Evolutionary conservation across 1,140 invertebrate species (phyloP).

Genomic region (Maniola jurtina): DNA sequence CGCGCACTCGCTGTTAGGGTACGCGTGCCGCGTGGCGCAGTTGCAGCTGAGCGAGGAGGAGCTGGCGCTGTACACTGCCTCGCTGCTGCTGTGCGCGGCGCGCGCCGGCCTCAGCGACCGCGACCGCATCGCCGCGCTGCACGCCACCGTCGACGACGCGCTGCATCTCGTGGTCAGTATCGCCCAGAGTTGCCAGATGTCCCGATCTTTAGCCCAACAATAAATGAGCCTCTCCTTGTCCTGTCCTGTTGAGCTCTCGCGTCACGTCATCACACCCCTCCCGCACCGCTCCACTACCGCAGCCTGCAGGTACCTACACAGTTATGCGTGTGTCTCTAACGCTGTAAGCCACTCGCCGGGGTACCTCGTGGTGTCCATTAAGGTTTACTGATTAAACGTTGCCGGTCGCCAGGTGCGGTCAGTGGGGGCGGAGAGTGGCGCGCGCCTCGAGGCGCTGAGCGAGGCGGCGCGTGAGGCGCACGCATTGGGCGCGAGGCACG

Average conservation of each 20-base stretch:
- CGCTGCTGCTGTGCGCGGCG: conserved; percentile 90
- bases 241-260: too few relatives aligned
- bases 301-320: too few relatives aligned
- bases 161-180: conserved; percentile 85
- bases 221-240: too few relatives aligned
- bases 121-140: conserved; percentile 85
- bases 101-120: conserved; percentile 89
- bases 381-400: too few relatives aligned
- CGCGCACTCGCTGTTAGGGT: conserved; percentile 86
- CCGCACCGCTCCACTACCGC: too few relatives aligned
- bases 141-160: conserved; percentile 92
- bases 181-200: neutral
- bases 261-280: too few relatives aligned
- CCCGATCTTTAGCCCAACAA: too few relatives aligned
- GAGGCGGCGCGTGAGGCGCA: conserved; percentile 89
- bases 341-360: too few relatives aligned
- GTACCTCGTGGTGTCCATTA: too few relatives aligned
- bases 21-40: conserved; percentile 88
- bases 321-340: too few relatives aligned
- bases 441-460: conserved; percentile 84
- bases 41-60: conserved; percentile 93
- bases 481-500: conserved; percentile 90
- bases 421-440: conserved; percentile 46
- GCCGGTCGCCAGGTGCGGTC: neutral
- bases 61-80: conserved; percentile 92